A percentile compares a stretch with the other conserved stretches of the same genome.
These are phyloP conservation scores for Polietes domitor DNA, from an alignment of 2,888 invertebrate species.

Conservation along the genomic window DNA sequence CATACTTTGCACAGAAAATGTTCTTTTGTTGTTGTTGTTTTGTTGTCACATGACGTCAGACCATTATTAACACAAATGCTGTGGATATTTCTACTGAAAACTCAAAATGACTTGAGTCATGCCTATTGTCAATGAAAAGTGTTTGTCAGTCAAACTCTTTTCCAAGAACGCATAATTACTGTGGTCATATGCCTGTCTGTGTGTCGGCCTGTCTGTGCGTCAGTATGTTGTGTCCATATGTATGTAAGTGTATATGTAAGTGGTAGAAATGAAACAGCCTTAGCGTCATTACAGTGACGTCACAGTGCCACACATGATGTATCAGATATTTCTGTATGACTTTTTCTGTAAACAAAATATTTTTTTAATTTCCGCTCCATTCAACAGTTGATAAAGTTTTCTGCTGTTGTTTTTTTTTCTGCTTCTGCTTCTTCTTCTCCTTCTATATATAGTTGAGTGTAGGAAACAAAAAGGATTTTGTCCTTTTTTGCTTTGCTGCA, in stretches of 20 bases:
- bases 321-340: neutral
- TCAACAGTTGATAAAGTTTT: conserved; percentile 8
- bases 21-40: too few species aligned
- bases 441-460: neutral
- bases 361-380: conserved; percentile 2
- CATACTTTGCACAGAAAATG: too few species aligned
- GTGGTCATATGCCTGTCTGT: neutral
- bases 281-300: neutral
- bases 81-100: neutral
- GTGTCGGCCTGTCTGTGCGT: too few species aligned
- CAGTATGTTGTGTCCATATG: neutral
- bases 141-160: neutral
- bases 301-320: neutral
- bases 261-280: neutral
- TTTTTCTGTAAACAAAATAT: conserved; percentile 6
- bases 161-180: neutral
- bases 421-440: neutral
- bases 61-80: neutral
- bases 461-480: neutral
- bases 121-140: neutral
- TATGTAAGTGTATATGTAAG: neutral
- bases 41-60: neutral
- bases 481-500: neutral
- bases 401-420: neutral
- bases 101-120: neutral